A percentile compares a stretch with the other conserved stretches of the same genome.
Evolutionary conservation across 2,888 invertebrate genomes (phyloP).

Genomic region (Aporophyla nigra): DNA sequence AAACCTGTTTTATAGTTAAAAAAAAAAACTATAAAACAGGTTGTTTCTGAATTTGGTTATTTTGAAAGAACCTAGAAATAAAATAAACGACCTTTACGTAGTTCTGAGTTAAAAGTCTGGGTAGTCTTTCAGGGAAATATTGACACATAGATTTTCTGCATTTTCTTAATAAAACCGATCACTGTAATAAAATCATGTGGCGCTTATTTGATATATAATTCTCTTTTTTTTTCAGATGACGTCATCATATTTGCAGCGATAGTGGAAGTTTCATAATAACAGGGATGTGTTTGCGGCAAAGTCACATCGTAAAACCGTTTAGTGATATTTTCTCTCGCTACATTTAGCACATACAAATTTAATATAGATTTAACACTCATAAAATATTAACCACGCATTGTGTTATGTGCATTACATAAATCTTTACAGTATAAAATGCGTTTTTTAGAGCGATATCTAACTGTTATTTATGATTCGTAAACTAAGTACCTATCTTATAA

Average conservation of each 20-base stretch:
- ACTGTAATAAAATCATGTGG: neutral
- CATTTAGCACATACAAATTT: slow-evolving; percentile 63
- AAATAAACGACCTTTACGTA: neutral
- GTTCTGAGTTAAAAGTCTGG: neutral
- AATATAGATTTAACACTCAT: slow-evolving; percentile 61
- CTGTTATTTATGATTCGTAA: slow-evolving; percentile 11
- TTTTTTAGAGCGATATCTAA: slow-evolving; percentile 34
- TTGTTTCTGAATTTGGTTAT: neutral
- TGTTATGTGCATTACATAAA: slow-evolving; percentile 55
- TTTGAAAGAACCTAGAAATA: neutral
- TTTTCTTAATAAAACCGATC: neutral
- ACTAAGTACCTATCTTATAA: neutral
- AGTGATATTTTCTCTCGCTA: slow-evolving; percentile 60
- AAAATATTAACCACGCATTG: slow-evolving; percentile 62
- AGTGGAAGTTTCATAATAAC: slow-evolving; percentile 20
- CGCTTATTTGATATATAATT: neutral
- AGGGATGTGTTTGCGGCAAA: slow-evolving; percentile 50
- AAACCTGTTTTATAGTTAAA: too few species aligned
- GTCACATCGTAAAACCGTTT: slow-evolving; percentile 60
- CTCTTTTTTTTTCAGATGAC: neutral
- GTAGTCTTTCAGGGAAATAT: neutral
- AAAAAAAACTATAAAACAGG: too few species aligned
- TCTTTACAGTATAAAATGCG: slow-evolving; percentile 33
- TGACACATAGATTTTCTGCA: neutral
- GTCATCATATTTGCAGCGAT: neutral